Percentiles rank a stretch among this genome's conserved stretches.
phyloP scores from a whole-genome alignment of 2,797 vertebrate species.

The Schizothorax lantsangensis region DNA sequence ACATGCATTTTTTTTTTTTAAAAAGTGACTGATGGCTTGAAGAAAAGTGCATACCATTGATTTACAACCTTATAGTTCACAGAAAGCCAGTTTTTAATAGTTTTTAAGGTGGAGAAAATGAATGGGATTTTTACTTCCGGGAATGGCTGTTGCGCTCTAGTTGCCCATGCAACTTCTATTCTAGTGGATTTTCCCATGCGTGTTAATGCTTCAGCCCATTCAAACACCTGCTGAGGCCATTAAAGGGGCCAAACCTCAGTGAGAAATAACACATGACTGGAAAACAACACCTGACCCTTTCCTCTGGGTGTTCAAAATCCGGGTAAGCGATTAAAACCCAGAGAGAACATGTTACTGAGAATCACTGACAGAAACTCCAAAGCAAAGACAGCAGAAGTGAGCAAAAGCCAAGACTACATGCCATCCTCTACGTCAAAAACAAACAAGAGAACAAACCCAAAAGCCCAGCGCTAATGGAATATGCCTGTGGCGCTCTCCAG shows the following conservation, averaged over 20 bases:
- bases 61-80: background rate
- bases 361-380: background rate
- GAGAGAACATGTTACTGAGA: background rate
- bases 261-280: constrained; percentile 25
- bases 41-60: background rate
- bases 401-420: background rate
- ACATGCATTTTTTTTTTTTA: too few species aligned
- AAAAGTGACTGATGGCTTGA: background rate
- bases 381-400: background rate
- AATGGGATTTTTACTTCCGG: background rate
- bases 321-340: background rate
- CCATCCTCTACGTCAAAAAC: background rate
- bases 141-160: background rate
- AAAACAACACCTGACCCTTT: constrained; percentile 8
- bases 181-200: background rate
- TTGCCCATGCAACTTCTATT: background rate
- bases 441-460: background rate
- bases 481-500: constrained; percentile 31
- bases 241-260: background rate
- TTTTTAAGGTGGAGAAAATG: background rate
- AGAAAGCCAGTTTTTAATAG: background rate
- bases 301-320: background rate
- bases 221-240: constrained; percentile 29
- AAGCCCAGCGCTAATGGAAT: background rate
- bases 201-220: background rate